These are phyloP conservation scores for Andrena fulva DNA, from an alignment of 2,888 invertebrate genomes.

Conservation along the genomic window DNA sequence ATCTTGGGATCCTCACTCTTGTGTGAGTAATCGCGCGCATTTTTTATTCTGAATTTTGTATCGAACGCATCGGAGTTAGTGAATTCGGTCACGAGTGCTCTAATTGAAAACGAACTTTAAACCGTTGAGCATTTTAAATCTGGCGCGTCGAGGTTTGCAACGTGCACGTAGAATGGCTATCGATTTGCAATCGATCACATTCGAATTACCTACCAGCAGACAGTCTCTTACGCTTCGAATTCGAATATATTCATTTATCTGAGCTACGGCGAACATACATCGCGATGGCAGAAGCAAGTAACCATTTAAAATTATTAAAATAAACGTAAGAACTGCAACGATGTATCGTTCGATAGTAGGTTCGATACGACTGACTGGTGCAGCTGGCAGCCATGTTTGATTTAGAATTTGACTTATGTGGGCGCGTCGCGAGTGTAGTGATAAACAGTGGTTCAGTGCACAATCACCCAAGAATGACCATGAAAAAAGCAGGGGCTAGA, in stretches of 20 bases:
- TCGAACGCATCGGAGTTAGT: background rate
- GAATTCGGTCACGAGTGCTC: background rate
- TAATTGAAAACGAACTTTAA: background rate
- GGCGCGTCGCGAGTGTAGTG: background rate
- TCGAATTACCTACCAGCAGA: background rate
- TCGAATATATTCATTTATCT: background rate
- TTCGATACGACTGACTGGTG: background rate
- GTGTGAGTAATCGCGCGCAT: background rate
- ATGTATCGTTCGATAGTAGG: background rate
- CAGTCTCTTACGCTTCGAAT: background rate
- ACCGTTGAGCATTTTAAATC: background rate
- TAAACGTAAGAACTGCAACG: background rate
- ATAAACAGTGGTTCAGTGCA: background rate
- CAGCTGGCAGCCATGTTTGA: constrained; percentile 19
- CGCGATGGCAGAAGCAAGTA: background rate
- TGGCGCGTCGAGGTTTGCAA: background rate
- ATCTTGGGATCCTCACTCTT: constrained; percentile 2
- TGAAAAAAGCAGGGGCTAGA: background rate
- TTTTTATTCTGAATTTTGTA: background rate
- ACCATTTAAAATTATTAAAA: background rate
- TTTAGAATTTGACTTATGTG: constrained; percentile 5
- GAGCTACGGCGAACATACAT: background rate
- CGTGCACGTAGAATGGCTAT: background rate
- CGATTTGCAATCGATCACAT: background rate
- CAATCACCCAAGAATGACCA: background rate